Conservation (phyloP, 2,888 invertebrate genomes). For the Metacarcinus magister region DNA sequence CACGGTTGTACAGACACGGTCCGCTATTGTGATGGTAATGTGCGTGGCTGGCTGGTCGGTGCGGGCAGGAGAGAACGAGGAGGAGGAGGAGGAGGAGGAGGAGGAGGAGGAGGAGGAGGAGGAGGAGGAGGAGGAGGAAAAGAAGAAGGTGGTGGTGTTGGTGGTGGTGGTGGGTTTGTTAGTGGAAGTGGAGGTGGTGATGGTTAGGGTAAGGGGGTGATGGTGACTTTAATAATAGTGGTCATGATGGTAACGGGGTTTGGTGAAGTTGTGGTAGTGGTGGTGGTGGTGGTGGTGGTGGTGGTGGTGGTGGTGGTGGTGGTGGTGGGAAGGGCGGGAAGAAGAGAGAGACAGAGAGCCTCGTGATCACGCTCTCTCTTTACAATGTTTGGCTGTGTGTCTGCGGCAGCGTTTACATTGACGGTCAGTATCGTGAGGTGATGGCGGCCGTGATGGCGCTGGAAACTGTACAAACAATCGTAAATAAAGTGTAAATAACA, state of each 20-base stretch:
- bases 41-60: background rate
- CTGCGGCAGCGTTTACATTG: constrained; percentile 8
- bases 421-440: constrained; percentile 28
- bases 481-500: constrained; percentile 19
- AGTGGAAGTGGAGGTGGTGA: background rate
- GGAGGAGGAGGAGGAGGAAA: background rate
- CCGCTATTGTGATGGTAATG: constrained; percentile 78
- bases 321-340: background rate
- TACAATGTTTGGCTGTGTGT: background rate
- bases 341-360: background rate
- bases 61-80: background rate
- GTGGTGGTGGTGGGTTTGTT: background rate
- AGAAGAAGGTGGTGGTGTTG: background rate
- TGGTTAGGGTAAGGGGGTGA: background rate
- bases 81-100: background rate
- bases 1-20: constrained; percentile 72
- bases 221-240: background rate
- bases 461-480: constrained; percentile 19
- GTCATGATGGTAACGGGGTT: background rate
- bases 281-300: background rate
- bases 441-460: constrained; percentile 27
- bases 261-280: background rate
- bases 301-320: constrained; percentile 43
- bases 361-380: background rate
- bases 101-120: background rate